A percentile compares a stretch with the other conserved stretches of the same genome.
Conservation (phyloP, 2,113 vertebrate genomes). For the Fulmarus glacialis region DNA sequence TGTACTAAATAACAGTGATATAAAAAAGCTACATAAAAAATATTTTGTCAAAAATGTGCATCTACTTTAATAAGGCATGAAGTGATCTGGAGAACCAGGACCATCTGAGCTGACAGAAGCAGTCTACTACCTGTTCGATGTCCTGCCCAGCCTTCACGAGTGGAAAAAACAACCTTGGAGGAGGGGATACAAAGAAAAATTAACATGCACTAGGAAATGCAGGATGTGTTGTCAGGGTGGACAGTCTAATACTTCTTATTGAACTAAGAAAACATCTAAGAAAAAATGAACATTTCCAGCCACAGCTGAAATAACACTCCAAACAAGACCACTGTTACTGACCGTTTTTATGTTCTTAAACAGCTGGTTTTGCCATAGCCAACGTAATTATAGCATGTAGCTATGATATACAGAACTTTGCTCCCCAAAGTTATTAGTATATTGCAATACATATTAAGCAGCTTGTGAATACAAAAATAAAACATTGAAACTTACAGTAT, state of each 20-base stretch:
- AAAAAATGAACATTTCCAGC: not conserved
- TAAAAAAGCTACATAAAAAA: not conserved
- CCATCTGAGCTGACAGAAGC: not conserved
- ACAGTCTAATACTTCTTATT: not conserved
- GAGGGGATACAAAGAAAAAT: not conserved
- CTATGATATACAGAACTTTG: not conserved
- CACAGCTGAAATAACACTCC: not conserved
- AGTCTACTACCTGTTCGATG: not conserved
- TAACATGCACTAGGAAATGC: not conserved
- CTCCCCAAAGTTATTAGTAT: not conserved
- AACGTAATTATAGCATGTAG: not conserved
- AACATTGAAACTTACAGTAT: constrained; percentile 76
- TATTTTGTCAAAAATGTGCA: not conserved
- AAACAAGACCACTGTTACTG: not conserved
- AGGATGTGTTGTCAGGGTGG: not conserved
- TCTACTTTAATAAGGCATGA: not conserved
- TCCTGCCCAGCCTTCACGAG: not conserved
- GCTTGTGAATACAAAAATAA: not conserved
- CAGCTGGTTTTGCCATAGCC: not conserved
- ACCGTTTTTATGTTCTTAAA: not conserved
- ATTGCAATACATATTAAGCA: not conserved
- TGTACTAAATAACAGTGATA: not conserved
- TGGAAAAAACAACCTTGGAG: not conserved
- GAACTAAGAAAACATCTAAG: not conserved
- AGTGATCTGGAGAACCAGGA: not conserved